Base-by-base conservation (phyloP, 2,888 invertebrate species). In the Eumerus sabulonum region DNA sequence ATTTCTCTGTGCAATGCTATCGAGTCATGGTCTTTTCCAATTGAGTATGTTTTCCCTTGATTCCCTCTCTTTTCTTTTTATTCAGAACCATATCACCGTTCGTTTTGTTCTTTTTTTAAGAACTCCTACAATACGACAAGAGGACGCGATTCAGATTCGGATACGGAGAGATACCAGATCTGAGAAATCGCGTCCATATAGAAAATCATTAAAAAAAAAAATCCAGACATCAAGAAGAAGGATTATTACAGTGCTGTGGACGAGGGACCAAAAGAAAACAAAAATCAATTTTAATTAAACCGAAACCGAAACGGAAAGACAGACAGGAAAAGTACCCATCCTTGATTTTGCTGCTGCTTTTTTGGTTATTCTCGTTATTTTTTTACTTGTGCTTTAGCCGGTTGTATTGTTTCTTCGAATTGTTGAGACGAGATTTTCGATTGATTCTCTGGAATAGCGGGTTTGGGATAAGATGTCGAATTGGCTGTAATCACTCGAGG, bases 271-370 rank as follows among this genome's bases (percentile, higher is more conserved):
- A 44, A 50, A 54, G 36, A 35, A 47, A 36, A 19, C 40, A 27
- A 79, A 79, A 79, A 79, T 79, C 77, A 73, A 79, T 79, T 79
- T 79, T 79, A 79, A 79, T 79, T 73, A 79, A 79, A 73, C 68
- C 38, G 68, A 73, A 73, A 72, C 54, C 17, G 45, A 27, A 16
- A 27, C 35, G 50, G 12, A 45, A 47, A 19, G 18, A 40, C 7
- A 19, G n/a, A 16, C 27, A 18, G 16, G 38, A 12, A 51, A 47
- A 11, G 14, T 11, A 27, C 14, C 11, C 16, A 1, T 9, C 14
- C 1, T 1, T n/a, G 17, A n/a, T 9, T 14, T 16, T 62, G 57
- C 14, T 18, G 53, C 56, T 36, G 36, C 38, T 51, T 53, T 38
- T 16, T 38, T 38, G 17, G 16, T 45, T 38, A 9, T 35, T 45